Conservation (phyloP, 2,113 vertebrate species). For the Mixornis gularis region DNA sequence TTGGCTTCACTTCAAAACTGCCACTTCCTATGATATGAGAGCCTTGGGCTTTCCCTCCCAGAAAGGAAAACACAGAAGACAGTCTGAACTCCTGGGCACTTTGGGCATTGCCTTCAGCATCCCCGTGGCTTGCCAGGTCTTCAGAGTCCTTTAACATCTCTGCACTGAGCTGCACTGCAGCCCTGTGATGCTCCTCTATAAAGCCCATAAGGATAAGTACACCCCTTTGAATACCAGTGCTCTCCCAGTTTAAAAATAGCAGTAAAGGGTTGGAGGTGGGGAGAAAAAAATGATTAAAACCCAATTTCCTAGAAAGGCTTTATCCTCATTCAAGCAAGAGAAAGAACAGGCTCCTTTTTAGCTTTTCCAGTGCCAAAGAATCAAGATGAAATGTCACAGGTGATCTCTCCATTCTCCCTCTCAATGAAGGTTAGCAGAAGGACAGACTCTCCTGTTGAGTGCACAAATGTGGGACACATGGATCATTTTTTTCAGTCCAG, state of each 20-base stretch:
- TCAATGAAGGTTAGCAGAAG: not conserved
- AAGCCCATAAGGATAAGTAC: not conserved
- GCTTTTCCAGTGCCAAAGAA: not conserved
- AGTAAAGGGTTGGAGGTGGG: not conserved
- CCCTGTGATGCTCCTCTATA: not conserved
- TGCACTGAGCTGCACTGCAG: not conserved
- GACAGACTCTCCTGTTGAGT: not conserved
- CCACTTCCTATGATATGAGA: not conserved
- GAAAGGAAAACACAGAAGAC: not conserved
- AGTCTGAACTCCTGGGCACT: conserved; percentile 3
- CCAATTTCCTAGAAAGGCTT: not conserved
- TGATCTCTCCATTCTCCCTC: rapidly evolving
- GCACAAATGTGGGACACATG: rapidly evolving
- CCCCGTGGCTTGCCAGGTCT: not conserved
- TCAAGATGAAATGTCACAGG: not conserved
- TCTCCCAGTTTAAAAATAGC: not conserved
- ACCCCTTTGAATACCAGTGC: not conserved
- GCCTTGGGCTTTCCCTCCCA: conserved; percentile 4
- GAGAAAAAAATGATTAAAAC: not conserved
- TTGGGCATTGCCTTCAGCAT: conserved; percentile 40
- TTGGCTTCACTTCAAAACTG: not conserved
- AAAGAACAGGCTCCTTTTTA: not conserved
- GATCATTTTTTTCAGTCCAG: not conserved
- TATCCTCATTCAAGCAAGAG: not conserved
- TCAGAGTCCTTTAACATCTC: not conserved